Percentiles rank a stretch among this genome's conserved stretches.
phyloP scores from a whole-genome alignment of 2,113 vertebrate genomes.

The Cyanoramphus novaezelandiae region DNA sequence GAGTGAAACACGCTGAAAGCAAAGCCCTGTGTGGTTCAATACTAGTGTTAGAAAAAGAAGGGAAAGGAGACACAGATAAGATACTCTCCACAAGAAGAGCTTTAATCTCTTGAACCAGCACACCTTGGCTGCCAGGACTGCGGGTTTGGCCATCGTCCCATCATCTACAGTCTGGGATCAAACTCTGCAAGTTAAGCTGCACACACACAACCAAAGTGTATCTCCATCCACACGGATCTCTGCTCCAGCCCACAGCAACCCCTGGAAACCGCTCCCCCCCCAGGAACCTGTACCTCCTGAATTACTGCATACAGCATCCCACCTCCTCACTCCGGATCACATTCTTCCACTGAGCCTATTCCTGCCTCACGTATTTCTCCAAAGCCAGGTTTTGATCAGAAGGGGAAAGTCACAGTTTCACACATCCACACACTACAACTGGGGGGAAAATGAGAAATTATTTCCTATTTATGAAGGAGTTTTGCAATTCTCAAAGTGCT shows the following conservation, averaged over 20 bases:
- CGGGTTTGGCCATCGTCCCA: accelerated
- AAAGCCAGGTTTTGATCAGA: background rate
- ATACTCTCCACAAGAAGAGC: background rate
- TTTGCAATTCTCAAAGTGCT: background rate
- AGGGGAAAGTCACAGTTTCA: background rate
- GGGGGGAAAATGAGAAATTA: background rate
- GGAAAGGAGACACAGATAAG: background rate
- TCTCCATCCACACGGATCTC: accelerated
- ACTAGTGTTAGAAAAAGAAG: background rate
- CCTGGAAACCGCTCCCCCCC: too few relatives aligned
- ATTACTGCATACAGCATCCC: background rate
- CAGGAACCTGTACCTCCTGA: background rate
- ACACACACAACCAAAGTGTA: accelerated
- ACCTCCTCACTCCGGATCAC: accelerated
- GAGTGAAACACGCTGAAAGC: accelerated
- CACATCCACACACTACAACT: accelerated
- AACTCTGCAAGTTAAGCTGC: background rate
- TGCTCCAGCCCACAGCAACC: background rate
- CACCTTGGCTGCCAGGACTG: background rate
- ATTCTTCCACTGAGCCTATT: background rate
- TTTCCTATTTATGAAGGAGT: background rate
- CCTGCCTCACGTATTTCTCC: background rate
- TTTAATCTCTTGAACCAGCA: background rate
- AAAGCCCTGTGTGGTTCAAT: accelerated
- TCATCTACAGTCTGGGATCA: background rate